Base-by-base conservation (phyloP, 23 tunicate species). In the Corella eumyota region DNA sequence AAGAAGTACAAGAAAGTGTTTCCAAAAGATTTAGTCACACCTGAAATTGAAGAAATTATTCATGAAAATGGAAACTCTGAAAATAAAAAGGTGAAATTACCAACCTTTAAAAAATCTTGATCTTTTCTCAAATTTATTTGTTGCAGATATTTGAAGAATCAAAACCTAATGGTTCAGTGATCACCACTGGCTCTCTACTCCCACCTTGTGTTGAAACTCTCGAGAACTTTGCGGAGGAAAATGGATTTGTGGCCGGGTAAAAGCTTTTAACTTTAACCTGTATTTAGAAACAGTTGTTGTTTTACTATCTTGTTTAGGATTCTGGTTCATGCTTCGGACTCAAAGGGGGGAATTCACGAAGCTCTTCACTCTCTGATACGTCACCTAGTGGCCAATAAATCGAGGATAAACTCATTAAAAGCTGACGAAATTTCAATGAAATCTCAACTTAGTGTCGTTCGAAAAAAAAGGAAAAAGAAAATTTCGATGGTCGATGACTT, bases 281-380 rank as follows among this genome's bases (percentile, higher is more conserved):
- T 15, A 40, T 40, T 40, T 9, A 15, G 48, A 11, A 11, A 40
- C 48, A 40, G 11, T 9, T 9, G 15, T 9, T 58, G 23, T 51
- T 6, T n/a, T 19, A 6, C 24, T 50, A 48, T 25, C 24, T 61
- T 20, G 17, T 30, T 0, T 30, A 82, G 92, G 26, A 69, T 82
- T 27, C 81, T 76, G n/a, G 92, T 82, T 9, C 74, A 81, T 2
- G 81, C 92, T 4, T 67, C 62, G 34, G 79, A 79, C 45, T 30
- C 80, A 11, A 68, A 82, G 22, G 92, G 92, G 20, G 92, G 92
- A 61, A 71, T 82, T 2, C 80, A 73, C 20, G 92, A 73, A 45
- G 92, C 76, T 25, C 59, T 82, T 6, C 92, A 82, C 73, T 82
- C 92, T 30, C 45, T 82, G 7, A 55, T 82, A 1, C 75, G 92